phyloP scores from a whole-genome alignment of 1,140 invertebrate species.

The Pseudachorutes palmiensis region DNA sequence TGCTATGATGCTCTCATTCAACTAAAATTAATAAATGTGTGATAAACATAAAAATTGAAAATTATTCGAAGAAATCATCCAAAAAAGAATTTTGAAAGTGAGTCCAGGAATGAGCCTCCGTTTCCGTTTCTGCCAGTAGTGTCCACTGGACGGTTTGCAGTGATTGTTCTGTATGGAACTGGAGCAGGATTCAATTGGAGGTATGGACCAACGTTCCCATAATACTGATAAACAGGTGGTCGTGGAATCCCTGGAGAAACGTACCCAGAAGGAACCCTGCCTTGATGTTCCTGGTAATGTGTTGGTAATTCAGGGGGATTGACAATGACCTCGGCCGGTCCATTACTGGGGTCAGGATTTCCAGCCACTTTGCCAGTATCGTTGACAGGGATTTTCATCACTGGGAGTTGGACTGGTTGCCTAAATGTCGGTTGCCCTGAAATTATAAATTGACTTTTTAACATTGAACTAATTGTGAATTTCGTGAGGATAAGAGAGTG shows the following conservation, averaged over 20 bases:
- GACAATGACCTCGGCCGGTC: neutral
- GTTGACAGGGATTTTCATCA: conserved; percentile 15
- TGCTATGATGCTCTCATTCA: no score
- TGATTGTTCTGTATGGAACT: neutral
- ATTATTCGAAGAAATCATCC: neutral
- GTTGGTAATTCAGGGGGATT: conserved; percentile 22
- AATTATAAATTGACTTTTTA: neutral
- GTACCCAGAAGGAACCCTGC: neutral
- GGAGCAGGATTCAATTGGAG: neutral
- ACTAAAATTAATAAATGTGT: no score
- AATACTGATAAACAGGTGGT: neutral
- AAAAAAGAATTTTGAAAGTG: neutral
- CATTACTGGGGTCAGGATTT: neutral
- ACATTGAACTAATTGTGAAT: no score
- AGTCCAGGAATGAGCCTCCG: neutral
- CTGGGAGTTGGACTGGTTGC: conserved; percentile 25
- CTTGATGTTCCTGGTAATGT: conserved; percentile 13
- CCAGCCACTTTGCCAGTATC: neutral
- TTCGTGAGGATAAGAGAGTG: no score
- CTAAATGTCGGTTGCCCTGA: conserved; percentile 3
- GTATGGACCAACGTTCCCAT: neutral
- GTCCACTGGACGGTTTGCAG: neutral
- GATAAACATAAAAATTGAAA: no score
- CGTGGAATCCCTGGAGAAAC: neutral
- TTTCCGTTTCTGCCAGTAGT: neutral